A percentile compares a stretch with the other conserved stretches of the same genome.
These are phyloP conservation scores for Homalodisca vitripennis DNA, from an alignment of 1,140 invertebrate species.

Conservation along the genomic window DNA sequence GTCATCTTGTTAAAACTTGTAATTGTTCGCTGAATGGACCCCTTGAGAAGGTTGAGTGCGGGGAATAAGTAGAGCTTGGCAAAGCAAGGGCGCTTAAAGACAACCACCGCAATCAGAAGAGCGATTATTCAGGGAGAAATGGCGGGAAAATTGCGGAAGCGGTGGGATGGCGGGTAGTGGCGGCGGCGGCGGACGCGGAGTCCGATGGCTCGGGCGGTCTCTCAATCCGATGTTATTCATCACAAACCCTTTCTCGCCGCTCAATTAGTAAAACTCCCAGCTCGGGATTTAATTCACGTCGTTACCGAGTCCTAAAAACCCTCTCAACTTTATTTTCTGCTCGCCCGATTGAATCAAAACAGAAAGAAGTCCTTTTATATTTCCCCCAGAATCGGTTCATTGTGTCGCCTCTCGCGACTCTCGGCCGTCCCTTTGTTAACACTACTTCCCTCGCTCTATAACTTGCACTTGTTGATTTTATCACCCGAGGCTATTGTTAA, in stretches of 20 bases:
- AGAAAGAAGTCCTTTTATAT: constrained; percentile 2
- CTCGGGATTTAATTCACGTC: constrained; percentile 3
- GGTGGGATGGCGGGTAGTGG: too few species aligned
- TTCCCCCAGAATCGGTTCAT: too few species aligned
- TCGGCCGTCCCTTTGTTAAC: background rate
- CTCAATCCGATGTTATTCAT: too few species aligned
- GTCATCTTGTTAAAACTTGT: too few species aligned
- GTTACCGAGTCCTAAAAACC: background rate
- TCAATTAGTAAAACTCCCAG: background rate
- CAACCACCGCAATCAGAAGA: background rate
- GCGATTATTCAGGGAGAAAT: too few species aligned
- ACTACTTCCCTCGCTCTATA: background rate
- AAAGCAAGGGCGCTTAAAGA: background rate
- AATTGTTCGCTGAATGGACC: too few species aligned
- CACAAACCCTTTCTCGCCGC: background rate
- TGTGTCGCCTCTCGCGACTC: background rate
- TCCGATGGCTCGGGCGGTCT: too few species aligned
- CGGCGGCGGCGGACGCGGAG: too few species aligned
- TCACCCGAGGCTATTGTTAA: background rate
- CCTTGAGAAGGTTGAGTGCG: too few species aligned
- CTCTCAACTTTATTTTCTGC: constrained; percentile 7
- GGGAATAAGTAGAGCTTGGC: too few species aligned
- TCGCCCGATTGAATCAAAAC: background rate
- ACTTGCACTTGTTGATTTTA: constrained; percentile 7
- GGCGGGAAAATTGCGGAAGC: background rate